Conservation (phyloP, 2,113 vertebrate genomes). For the Machaerirhynchus nigripectus region DNA sequence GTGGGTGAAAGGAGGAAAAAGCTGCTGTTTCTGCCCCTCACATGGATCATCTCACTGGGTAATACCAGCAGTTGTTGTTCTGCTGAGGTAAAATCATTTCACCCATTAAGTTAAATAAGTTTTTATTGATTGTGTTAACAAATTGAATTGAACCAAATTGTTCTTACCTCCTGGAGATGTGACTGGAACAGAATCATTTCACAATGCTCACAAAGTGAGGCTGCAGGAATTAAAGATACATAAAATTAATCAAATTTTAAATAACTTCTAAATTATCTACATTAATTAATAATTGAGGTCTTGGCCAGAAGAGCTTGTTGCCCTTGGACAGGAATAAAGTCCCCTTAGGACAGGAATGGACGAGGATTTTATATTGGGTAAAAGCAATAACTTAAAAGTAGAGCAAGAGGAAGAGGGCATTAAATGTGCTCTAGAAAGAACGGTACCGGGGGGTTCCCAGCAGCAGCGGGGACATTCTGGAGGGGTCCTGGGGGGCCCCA, state of each 20-base stretch:
- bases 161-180: background rate
- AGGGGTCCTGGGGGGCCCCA: fast-evolving
- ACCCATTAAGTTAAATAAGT: background rate
- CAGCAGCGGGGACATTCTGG: background rate
- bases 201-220: background rate
- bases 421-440: slow-evolving; percentile 6
- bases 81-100: background rate
- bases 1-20: background rate
- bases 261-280: background rate
- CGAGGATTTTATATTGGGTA: slow-evolving; percentile 7
- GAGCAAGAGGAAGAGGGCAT: slow-evolving; percentile 36
- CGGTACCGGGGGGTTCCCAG: background rate
- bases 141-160: background rate
- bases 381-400: slow-evolving; percentile 34
- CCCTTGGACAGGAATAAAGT: background rate
- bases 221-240: background rate
- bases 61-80: background rate
- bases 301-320: background rate
- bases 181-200: background rate
- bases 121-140: background rate
- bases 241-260: background rate
- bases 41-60: background rate
- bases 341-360: background rate
- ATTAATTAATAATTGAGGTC: background rate
- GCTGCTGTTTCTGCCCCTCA: background rate